Base-by-base conservation (phyloP, 2,888 invertebrate genomes). In the Molanna angustata region DNA sequence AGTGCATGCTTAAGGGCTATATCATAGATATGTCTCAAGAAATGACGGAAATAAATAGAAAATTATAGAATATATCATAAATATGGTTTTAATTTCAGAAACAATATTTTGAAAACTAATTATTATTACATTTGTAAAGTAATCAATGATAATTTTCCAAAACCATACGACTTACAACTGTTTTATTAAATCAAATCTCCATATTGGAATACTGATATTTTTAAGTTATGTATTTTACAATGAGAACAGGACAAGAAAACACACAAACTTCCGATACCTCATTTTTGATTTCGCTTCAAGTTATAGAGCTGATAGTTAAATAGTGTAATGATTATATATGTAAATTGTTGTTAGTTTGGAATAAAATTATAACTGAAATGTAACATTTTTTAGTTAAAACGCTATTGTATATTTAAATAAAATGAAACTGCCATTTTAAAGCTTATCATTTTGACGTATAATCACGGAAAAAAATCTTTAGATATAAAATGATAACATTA, bases 341-440 rank as follows among this genome's bases (percentile, higher is more conserved):
- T 52, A 54, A 51, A 51, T 55, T 48, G 49, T 53, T 53, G 53
- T 53, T 57, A 57, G 56, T 47, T 41, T 20, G 43, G 43, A 33
- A 35, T 37, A 45, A 22, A 40, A 49, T 40, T 11, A 19, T 32
- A 31, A 37, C 39, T 35, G 18, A 11, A 35, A 51, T 37, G 35
- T 45, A 33, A 51, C 32, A 39, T 45, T 40, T n/a, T n/a, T 35
- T 51, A 31, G 17, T 46, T 52, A 46, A n/a, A n/a, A 32, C 7
- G 51, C 51, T 52, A 33, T 21, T 46, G 40, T 31, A 31, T 14
- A 37, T 48, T 11, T 39, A 16, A 46, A 52, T n/a, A 31, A 13
- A 6, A 49, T 41, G 33, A 54, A 57, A 57, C 51, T 54, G 56
- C 37, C 54, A 51, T 57, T 57, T 54, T 49, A 49, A 56, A 37